Evolutionary conservation across 2,797 vertebrate species (phyloP).

Genomic region (Melanotaenia parkinsoni): DNA sequence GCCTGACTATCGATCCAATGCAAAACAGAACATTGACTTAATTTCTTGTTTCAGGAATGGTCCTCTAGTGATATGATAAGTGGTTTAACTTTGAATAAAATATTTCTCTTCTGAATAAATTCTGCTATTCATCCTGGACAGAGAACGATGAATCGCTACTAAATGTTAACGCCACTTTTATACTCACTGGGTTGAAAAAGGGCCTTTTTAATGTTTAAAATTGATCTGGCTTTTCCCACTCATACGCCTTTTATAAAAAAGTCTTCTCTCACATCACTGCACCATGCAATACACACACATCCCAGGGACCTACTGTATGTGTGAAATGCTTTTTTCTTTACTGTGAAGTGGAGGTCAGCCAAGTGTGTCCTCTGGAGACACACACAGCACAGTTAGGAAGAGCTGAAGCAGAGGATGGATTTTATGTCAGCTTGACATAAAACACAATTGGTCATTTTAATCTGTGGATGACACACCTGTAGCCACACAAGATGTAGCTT

Average conservation of each 20-base stretch:
- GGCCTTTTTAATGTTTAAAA: background rate
- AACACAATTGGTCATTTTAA: constrained; percentile 6
- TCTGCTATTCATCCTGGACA: background rate
- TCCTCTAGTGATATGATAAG: background rate
- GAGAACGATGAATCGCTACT: background rate
- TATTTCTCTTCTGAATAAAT: constrained; percentile 6
- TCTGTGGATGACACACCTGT: background rate
- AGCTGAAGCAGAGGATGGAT: constrained; percentile 10
- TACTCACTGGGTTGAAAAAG: background rate
- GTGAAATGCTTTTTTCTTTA: constrained; percentile 51
- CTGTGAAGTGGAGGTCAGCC: constrained; percentile 31
- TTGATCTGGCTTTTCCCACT: background rate
- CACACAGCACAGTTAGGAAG: background rate
- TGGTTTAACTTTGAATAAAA: constrained; percentile 2
- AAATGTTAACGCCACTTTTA: too few relatives aligned
- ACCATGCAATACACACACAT: background rate
- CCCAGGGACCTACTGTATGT: constrained; percentile 5
- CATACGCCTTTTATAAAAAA: constrained; percentile 6
- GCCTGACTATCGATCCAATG: constrained; percentile 2
- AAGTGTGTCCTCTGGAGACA: constrained; percentile 31
- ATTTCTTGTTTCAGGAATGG: background rate
- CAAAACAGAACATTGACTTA: background rate
- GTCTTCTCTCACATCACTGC: constrained; percentile 7
- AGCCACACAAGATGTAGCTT: background rate
- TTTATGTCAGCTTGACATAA: constrained; percentile 6